Conservation (phyloP, 2,888 invertebrate genomes). For the Sinodicranocentrus sp. region DNA sequence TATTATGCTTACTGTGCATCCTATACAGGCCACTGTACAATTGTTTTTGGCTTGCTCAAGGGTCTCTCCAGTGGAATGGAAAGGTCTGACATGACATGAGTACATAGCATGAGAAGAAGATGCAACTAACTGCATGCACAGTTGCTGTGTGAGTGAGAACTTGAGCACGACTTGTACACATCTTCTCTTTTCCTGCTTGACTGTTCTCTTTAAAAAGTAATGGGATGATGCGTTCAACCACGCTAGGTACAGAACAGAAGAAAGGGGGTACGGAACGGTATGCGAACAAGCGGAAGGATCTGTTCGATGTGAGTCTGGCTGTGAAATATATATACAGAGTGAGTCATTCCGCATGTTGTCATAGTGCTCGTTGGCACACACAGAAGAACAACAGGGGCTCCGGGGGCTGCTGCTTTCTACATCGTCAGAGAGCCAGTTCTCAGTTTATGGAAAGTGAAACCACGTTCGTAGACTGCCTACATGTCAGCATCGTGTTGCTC, state of each 20-base stretch:
- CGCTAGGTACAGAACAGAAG: neutral
- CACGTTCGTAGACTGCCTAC: neutral
- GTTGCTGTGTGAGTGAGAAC: neutral
- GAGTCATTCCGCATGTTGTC: slow-evolving; percentile 73
- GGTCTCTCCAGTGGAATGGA: slow-evolving; percentile 30
- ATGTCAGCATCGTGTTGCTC: slow-evolving; percentile 6
- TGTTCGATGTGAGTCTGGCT: slow-evolving; percentile 34
- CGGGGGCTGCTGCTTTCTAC: slow-evolving; percentile 35
- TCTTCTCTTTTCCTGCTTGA: slow-evolving; percentile 1
- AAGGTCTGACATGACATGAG: slow-evolving; percentile 32
- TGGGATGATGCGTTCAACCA: slow-evolving; percentile 49
- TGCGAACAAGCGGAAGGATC: slow-evolving; percentile 18
- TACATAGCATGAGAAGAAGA: slow-evolving; percentile 6
- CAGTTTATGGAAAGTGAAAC: neutral
- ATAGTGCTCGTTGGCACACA: slow-evolving; percentile 73
- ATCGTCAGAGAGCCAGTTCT: slow-evolving; percentile 24
- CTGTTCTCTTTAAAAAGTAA: slow-evolving; percentile 57
- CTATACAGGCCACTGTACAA: slow-evolving; percentile 15
- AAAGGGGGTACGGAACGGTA: slow-evolving; percentile 47
- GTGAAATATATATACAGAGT: slow-evolving; percentile 68
- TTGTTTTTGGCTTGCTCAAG: slow-evolving; percentile 35
- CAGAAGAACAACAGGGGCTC: slow-evolving; percentile 58
- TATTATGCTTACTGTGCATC: neutral
- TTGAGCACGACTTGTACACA: slow-evolving; percentile 27
- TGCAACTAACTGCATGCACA: slow-evolving; percentile 25